Conservation (phyloP, 2,113 vertebrate genomes). For the Numida meleagris region DNA sequence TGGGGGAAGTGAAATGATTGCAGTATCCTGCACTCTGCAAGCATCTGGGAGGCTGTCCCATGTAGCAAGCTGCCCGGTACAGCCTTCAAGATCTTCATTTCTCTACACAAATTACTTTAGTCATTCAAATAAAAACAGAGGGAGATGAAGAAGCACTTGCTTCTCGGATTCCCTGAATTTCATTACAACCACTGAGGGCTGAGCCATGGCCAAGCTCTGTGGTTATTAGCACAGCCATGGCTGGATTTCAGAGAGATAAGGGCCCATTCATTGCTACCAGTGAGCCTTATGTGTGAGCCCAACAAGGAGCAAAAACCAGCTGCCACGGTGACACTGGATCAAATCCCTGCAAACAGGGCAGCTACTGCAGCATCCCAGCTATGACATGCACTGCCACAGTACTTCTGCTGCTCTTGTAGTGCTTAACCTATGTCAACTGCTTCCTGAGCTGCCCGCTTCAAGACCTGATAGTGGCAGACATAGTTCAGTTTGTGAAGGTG, state of each 20-base stretch:
- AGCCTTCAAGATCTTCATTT: not conserved
- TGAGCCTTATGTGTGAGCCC: fast-evolving
- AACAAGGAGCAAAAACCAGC: not conserved
- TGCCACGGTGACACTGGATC: fast-evolving
- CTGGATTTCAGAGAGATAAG: not conserved
- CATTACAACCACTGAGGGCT: not conserved
- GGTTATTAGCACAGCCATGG: not conserved
- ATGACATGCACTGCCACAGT: not conserved
- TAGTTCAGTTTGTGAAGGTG: not conserved
- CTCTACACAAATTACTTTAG: not conserved
- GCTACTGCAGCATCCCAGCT: not conserved
- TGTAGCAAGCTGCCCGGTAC: not conserved
- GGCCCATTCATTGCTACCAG: fast-evolving
- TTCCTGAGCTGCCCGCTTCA: not conserved
- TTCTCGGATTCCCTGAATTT: slow-evolving; percentile 23
- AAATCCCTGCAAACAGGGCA: not conserved
- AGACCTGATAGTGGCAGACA: not conserved
- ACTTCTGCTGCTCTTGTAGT: slow-evolving; percentile 3
- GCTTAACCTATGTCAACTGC: slow-evolving; percentile 36
- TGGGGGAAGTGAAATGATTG: not conserved
- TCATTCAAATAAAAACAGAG: slow-evolving; percentile 17
- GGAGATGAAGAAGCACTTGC: slow-evolving; percentile 2
- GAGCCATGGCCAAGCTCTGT: not conserved
- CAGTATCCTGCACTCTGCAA: not conserved
- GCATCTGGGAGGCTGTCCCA: not conserved